These are phyloP conservation scores for Paedocypris micromegethes DNA, from an alignment of 2,797 vertebrate genomes.

Conservation along the genomic window DNA sequence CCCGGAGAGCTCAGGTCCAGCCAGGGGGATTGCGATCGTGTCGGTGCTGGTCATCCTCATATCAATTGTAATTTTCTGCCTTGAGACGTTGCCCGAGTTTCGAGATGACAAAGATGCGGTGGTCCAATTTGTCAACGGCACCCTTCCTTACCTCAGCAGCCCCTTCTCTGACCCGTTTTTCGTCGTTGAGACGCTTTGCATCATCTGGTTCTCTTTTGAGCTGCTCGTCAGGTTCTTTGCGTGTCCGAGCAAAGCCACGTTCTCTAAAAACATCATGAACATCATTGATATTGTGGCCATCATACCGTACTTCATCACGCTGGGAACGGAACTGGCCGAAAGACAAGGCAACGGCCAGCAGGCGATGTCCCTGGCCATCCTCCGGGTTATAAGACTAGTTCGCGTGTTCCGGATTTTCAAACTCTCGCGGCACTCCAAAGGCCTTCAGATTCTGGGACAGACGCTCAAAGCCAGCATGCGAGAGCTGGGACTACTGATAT, in stretches of 20 bases:
- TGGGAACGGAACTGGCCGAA: conserved; percentile 94
- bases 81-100: conserved; percentile 95
- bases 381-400: conserved; percentile 89
- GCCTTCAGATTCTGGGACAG: conserved; percentile 94
- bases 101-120: conserved; percentile 79
- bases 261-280: conserved; percentile 98
- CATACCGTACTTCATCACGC: conserved; percentile 95
- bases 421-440: conserved; percentile 94
- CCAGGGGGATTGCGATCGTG: conserved; percentile 93
- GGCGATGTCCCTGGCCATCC: conserved; percentile 94
- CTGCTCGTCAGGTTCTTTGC: conserved; percentile 92
- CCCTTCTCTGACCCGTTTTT: conserved; percentile 95
- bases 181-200: conserved; percentile 95
- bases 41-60: conserved; percentile 96
- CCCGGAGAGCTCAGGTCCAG: conserved; percentile 93
- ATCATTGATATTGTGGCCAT: conserved; percentile 98
- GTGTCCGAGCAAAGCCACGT: conserved; percentile 94
- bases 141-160: conserved; percentile 61
- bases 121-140: conserved; percentile 64
- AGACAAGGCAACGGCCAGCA: conserved; percentile 93
- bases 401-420: conserved; percentile 97
- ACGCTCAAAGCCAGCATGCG: conserved; percentile 97
- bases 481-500: conserved; percentile 90
- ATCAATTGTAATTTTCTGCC: conserved; percentile 97
- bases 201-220: conserved; percentile 99